A percentile compares a stretch with the other conserved stretches of the same genome.
Conservation (phyloP, 2,797 vertebrate genomes). For the Sebastes hopkinsi region DNA sequence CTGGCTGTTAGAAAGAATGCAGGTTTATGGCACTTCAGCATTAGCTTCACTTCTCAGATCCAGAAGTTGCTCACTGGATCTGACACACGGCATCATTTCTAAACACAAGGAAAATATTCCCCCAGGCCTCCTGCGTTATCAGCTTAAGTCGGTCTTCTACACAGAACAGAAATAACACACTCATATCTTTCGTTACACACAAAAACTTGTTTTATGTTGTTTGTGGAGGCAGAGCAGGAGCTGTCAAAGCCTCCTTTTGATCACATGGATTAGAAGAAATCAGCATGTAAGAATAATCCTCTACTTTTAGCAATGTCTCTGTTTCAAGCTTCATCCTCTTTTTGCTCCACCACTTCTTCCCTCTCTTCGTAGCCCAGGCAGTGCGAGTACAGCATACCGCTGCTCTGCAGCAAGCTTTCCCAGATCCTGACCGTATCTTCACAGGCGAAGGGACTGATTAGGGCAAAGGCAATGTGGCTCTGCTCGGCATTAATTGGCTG, state of each 20-base stretch:
- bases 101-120: slow-evolving; percentile 9
- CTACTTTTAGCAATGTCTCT: not conserved
- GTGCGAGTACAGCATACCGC: not conserved
- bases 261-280: slow-evolving; percentile 15
- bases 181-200: slow-evolving; percentile 47
- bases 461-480: slow-evolving; percentile 71
- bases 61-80: fast-evolving
- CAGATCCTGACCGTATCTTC: slow-evolving; percentile 47
- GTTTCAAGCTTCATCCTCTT: not conserved
- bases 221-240: slow-evolving; percentile 37
- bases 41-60: not conserved
- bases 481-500: slow-evolving; percentile 81
- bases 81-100: slow-evolving; percentile 43
- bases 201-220: slow-evolving; percentile 37
- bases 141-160: slow-evolving; percentile 17
- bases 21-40: fast-evolving
- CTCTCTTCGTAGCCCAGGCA: not conserved
- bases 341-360: not conserved
- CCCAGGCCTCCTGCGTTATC: not conserved
- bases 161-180: slow-evolving; percentile 26
- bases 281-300: slow-evolving; percentile 14
- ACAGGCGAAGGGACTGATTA: slow-evolving; percentile 68
- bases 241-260: slow-evolving; percentile 27
- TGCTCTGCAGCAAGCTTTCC: slow-evolving; percentile 32
- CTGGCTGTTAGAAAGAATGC: not conserved